A percentile compares a stretch with the other conserved stretches of the same genome.
Conservation (phyloP, 2,888 invertebrate species). For the Nomada ferruginata region DNA sequence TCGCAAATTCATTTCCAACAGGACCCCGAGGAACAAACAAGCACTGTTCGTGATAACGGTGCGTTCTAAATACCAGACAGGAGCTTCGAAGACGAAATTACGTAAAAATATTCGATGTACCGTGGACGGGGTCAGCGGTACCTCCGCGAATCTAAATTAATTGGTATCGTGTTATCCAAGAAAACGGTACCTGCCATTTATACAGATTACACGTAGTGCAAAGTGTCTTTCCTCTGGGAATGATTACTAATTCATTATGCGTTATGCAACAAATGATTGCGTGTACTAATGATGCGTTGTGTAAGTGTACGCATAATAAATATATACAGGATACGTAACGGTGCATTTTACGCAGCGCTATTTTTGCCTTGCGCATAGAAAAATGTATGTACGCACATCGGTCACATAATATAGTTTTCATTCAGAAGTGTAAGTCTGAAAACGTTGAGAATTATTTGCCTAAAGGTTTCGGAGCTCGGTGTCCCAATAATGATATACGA, state of each 20-base stretch:
- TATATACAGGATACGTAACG: constrained; percentile 53
- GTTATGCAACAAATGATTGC: constrained; percentile 59
- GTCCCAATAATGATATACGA: too few species aligned
- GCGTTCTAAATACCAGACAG: constrained; percentile 42
- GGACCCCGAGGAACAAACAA: constrained; percentile 28
- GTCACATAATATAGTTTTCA: too few species aligned
- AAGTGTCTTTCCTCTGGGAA: constrained; percentile 41
- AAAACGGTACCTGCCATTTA: constrained; percentile 50
- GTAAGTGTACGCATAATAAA: constrained; percentile 58
- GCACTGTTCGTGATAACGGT: constrained; percentile 45
- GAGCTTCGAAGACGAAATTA: constrained; percentile 38
- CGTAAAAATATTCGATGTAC: constrained; percentile 35
- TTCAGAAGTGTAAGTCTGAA: too few species aligned
- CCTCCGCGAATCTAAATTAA: constrained; percentile 30
- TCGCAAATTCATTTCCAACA: constrained; percentile 21
- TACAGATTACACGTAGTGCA: constrained; percentile 40
- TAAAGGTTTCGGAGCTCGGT: too few species aligned
- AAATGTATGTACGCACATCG: constrained; percentile 18
- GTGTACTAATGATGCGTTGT: constrained; percentile 53
- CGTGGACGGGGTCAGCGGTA: constrained; percentile 7
- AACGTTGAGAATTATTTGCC: too few species aligned
- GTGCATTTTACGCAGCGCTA: constrained; percentile 41
- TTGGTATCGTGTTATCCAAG: constrained; percentile 28
- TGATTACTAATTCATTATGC: constrained; percentile 54
- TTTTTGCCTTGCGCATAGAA: constrained; percentile 34